Evolutionary conservation across 2,113 vertebrate genomes (phyloP), one percentile per base, ranked within the genome.

Genomic region (Pterocles burchelli): DNA sequence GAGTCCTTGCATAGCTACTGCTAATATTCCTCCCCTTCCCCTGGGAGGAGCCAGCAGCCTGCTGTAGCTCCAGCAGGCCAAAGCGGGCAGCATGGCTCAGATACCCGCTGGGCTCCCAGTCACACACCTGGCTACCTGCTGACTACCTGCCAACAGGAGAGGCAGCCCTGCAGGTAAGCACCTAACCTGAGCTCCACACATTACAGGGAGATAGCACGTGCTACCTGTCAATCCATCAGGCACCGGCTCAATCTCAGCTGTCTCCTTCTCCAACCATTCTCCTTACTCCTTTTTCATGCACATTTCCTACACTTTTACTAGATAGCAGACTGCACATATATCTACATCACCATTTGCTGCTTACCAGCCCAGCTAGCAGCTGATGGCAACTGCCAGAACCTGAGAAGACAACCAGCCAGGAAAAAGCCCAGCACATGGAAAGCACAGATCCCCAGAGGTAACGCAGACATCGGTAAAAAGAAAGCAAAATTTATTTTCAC

Each of bases 41-140:
- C 0, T 6, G 26, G 34, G 20, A 79, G 17, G 2, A 20, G 28
- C 14, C 41, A 19, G 41, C 22, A 36, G 67, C 26, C 62, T 11
- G 41, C 41, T 13, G 13, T 3, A 18, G n/a, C 61, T 62, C 22
- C 6, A 0, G n/a, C 8, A 5, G 15, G 24, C 33, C 43, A 33
- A 22, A 41, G 68, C 36, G 25, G 15, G 46, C 54, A 36, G 24
- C 0, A 3, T 13, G 45, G 17, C 7, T 59, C 25, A 20, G 28
- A 1, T 1, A 4, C 5, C 4, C 4, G 1, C 16, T 0, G 0
- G 36, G 84, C 46, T 77, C 34, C 41, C n/a, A 10, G 31, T 51
- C 49, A 1, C 1, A 7, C 34, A 28, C 3, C 52, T 6, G 17
- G 13, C 10, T 26, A 41, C 48, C 34, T 22, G 29, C 33, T 6